Evolutionary conservation across 2,888 invertebrate species (phyloP).

Genomic region (Endotricha flammealis): DNA sequence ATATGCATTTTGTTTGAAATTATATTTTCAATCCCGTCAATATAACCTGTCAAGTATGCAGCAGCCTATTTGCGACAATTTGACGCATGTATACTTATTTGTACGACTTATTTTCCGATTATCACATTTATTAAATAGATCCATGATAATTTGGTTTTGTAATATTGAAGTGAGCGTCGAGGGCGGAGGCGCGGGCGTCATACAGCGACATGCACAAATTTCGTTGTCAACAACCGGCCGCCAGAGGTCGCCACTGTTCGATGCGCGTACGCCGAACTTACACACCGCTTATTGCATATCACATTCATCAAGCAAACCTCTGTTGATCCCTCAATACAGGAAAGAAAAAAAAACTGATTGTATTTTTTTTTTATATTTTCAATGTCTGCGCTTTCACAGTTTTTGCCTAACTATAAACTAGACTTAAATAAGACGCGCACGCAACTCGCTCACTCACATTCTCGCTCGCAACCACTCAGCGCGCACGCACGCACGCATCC

Average conservation of each 20-base stretch:
- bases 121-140: too few relatives aligned
- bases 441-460: constrained; percentile 39
- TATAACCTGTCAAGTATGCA: too few relatives aligned
- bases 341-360: constrained; percentile 53
- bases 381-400: constrained; percentile 44
- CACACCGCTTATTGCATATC: constrained; percentile 62
- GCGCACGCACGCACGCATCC: too few relatives aligned
- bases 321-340: constrained; percentile 69
- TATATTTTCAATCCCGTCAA: too few relatives aligned
- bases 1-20: too few relatives aligned
- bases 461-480: constrained; percentile 30
- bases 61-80: too few relatives aligned
- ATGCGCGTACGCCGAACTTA: constrained; percentile 25
- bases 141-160: too few relatives aligned
- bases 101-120: too few relatives aligned
- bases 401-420: constrained; percentile 76
- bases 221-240: constrained; percentile 66
- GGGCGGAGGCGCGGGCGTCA: constrained; percentile 33
- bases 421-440: constrained; percentile 56
- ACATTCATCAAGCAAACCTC: constrained; percentile 52
- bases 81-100: too few relatives aligned
- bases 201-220: constrained; percentile 37
- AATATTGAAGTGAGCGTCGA: background rate
- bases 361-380: constrained; percentile 10
- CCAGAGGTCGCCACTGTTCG: constrained; percentile 16